phyloP scores from a whole-genome alignment of 2,888 invertebrate species.

The Agrenia bidenticulata region DNA sequence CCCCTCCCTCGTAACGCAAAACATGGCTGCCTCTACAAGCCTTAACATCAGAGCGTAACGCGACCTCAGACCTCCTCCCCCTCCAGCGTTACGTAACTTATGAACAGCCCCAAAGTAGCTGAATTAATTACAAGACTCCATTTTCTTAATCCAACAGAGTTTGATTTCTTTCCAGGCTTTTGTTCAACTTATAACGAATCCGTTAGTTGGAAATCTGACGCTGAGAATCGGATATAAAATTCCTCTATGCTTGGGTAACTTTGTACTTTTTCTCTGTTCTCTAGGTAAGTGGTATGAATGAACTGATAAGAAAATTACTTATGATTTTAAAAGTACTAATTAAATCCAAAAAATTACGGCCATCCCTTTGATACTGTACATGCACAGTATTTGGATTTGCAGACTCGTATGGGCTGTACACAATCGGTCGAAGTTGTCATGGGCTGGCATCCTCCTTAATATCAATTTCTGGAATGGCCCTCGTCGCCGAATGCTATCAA shows the following conservation, averaged over 20 bases:
- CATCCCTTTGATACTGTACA: too few relatives aligned
- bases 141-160: too few relatives aligned
- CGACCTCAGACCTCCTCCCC: too few relatives aligned
- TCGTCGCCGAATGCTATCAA: constrained; percentile 67
- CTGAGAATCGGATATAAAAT: constrained; percentile 67
- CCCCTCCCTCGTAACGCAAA: too few relatives aligned
- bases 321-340: too few relatives aligned
- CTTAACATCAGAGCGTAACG: too few relatives aligned
- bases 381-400: constrained; percentile 79
- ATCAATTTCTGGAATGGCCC: constrained; percentile 74
- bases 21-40: too few relatives aligned
- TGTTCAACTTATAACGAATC: constrained; percentile 75
- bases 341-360: too few relatives aligned
- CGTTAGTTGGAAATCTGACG: constrained; percentile 70
- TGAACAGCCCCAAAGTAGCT: too few relatives aligned
- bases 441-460: constrained; percentile 79
- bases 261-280: constrained; percentile 68
- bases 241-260: constrained; percentile 69
- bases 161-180: constrained; percentile 70
- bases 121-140: too few relatives aligned
- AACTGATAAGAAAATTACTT: too few relatives aligned
- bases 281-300: constrained; percentile 67
- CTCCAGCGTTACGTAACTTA: too few relatives aligned
- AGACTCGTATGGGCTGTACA: constrained; percentile 67
- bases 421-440: constrained; percentile 74